A percentile compares a stretch with the other conserved stretches of the same genome.
phyloP scores from a whole-genome alignment of 2,888 invertebrate genomes.

The Sylvicola fuscatus region DNA sequence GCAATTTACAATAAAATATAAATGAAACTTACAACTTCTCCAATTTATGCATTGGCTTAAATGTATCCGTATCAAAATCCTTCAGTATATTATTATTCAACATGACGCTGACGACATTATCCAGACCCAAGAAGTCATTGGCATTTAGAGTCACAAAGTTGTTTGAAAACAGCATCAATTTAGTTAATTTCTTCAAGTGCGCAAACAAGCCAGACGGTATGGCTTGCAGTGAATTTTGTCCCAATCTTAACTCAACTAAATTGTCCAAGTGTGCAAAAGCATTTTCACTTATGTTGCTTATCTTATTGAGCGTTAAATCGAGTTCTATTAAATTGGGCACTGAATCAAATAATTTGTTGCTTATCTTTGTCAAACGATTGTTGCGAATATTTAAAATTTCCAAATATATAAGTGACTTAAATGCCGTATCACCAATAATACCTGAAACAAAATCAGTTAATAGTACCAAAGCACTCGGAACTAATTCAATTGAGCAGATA shows the following conservation, averaged over 20 bases:
- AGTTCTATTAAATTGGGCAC: conserved; percentile 15
- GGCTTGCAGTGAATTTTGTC: conserved; percentile 30
- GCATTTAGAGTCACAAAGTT: conserved; percentile 25
- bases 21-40: conserved; percentile 28
- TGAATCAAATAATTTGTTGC: conserved; percentile 18
- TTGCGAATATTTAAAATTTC: conserved; percentile 25
- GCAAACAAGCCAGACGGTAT: conserved; percentile 28
- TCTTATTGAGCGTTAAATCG: conserved; percentile 21
- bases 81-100: conserved; percentile 38
- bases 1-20: conserved; percentile 6
- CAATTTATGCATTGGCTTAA: conserved; percentile 23
- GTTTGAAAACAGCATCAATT: conserved; percentile 33
- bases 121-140: conserved; percentile 27
- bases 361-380: conserved; percentile 24
- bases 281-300: conserved; percentile 19
- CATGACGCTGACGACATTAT: conserved; percentile 29
- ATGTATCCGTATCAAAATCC: conserved; percentile 24
- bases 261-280: conserved; percentile 27
- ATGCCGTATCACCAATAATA: conserved; percentile 18
- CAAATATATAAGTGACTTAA: conserved; percentile 15
- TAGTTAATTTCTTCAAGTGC: conserved; percentile 24
- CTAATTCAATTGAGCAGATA: conserved; percentile 1
- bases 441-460: conserved; percentile 11
- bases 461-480: background rate
- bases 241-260: conserved; percentile 30